Conservation (phyloP, 2,797 vertebrate genomes). For the Molossus alvarezi region DNA sequence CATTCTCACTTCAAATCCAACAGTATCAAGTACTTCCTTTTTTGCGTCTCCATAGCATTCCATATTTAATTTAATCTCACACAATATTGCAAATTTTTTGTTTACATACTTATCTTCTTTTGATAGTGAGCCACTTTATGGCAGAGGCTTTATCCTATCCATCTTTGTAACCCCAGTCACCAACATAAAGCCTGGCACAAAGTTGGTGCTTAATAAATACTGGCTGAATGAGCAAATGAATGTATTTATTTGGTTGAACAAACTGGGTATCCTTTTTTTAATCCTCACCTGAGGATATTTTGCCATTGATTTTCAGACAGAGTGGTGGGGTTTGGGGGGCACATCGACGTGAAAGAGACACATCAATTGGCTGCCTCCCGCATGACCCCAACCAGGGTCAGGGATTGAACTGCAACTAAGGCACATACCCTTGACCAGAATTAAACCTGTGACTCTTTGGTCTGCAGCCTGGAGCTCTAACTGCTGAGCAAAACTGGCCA, state of each 20-base stretch:
- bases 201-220: constrained; percentile 50
- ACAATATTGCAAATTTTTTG: constrained; percentile 26
- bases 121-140: background rate
- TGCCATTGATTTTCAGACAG: too few species aligned
- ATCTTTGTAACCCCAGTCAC: constrained; percentile 25
- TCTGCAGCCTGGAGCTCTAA: too few species aligned
- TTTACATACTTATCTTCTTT: constrained; percentile 16
- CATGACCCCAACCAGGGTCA: too few species aligned
- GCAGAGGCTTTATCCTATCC: background rate
- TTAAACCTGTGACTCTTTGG: too few species aligned
- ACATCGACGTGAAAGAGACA: too few species aligned
- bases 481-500: too few species aligned
- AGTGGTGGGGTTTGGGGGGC: too few species aligned
- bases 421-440: too few species aligned
- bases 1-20: constrained; percentile 57
- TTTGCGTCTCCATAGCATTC: background rate
- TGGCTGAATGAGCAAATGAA: constrained; percentile 63
- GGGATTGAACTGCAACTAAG: too few species aligned
- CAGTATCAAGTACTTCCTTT: background rate
- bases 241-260: constrained; percentile 30
- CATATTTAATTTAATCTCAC: constrained; percentile 34
- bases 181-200: constrained; percentile 24
- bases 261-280: background rate
- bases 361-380: too few species aligned
- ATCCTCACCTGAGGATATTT: too few species aligned